Evolutionary conservation across 2,888 invertebrate species (phyloP), one percentile per base, ranked within the genome.

Genomic region (Tinea trinotella): DNA sequence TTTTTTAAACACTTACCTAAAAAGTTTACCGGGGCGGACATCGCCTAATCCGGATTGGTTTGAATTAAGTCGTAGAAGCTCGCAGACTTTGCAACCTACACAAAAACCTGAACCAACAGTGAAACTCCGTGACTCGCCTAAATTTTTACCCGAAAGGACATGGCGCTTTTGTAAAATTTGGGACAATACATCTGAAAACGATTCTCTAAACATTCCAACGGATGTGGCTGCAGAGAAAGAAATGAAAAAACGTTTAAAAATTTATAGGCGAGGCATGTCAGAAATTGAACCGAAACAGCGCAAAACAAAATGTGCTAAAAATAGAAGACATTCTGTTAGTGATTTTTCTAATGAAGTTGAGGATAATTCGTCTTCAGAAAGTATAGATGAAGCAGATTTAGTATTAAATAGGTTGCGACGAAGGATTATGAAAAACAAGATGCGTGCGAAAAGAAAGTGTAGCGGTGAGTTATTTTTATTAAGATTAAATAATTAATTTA

Each of bases 1-100:
- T 56, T 87, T 87, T 66, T 70, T 87, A 56, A 81, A 83, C 64
- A 87, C 86, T 66, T 86, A 87, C 66, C 72, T 87, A 67, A 86
- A 79, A 72, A 87, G 86, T 72, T 74, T 87, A 72, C 81, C 75
- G 59, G 66, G 70, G 53, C 74, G 79, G 59, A 71, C 75, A 61
- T 70, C 67, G 62, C 70, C 74, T 68, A 80, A 78, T 74, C 78
- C 79, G 60, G 75, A 80, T 71, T 83, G 81, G 81, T 70, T 79
- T 67, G 65, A 71, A 62, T 65, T 72, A 70, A 69, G 69, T 60
- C 68, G 68, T 56, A 70, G 66, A 56, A 70, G 66, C 70, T 72
- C 72, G 67, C 70, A 61, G 71, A 9, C 19, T n/a, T 53, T 20
- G 36, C 24, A 67, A 61, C 61, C 64, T 61, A 61, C 63, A 55